Base-by-base conservation (phyloP, 2,888 invertebrate species). In the Sipunculus nudus region DNA sequence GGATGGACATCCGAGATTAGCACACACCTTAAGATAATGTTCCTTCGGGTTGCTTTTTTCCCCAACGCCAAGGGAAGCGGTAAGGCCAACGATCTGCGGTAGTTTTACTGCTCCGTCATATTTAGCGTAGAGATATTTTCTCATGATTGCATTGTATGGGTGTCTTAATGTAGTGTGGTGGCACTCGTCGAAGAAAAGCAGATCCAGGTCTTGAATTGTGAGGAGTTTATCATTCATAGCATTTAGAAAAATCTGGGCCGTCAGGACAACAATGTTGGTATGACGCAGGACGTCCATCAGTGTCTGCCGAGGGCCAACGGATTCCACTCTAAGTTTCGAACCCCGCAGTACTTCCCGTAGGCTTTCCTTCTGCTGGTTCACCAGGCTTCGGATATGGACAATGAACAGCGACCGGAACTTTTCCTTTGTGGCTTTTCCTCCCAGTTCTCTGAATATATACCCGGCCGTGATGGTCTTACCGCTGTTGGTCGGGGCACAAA, bases 91-190 rank as follows among this genome's bases (percentile, higher is more conserved):
- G 39, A 67, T 57, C 49, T 56, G 38, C 2, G 67, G 67, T 39
- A 59, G 31, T n/a, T n/a, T 16, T 43, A 1, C 26, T 32, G 3
- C 1, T 21, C 8, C 4, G 1, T 16, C 19, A 6, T 2, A 1
- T 25, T 5, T 23, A 32, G 31, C 10, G 19, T 21, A 16, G 8
- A 35, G 48, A 31, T 58, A 58, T 21, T 45, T 21, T 28, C 38
- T 29, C 64, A 65, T 61, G n/a, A 65, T 65, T 21, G 40, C 46
- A 48, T 59, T 60, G 54, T 63, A 65, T 8, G 65, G 65, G 48
- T 65, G 65, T 5, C 48, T 41, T 19, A 53, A 31, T n/a, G 55
- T 53, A n/a, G 63, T 65, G 47, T 65, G 65, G 50, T 65, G 65
- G 38, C 63, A 63, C 31, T 65, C 65, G 39, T 65, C 65, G 49